A percentile compares a stretch with the other conserved stretches of the same genome.
Conservation (phyloP, 2,888 invertebrate genomes). For the Ornithoptera alexandrae region DNA sequence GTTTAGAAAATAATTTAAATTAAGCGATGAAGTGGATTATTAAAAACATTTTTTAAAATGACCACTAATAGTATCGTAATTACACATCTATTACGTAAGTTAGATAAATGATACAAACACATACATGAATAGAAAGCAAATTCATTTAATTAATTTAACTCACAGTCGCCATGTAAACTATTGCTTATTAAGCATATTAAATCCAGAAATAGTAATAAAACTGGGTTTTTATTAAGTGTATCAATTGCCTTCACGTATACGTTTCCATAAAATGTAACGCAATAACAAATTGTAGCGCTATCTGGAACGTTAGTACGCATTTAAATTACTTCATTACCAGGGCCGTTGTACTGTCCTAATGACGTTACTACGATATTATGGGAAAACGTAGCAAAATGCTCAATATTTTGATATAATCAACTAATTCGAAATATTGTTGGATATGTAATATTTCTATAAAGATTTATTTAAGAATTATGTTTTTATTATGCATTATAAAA, state of each 20-base stretch:
- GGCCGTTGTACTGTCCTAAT: slow-evolving; percentile 11
- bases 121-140: no score
- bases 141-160: background rate
- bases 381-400: slow-evolving; percentile 18
- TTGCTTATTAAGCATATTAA: background rate
- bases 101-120: no score
- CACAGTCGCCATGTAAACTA: no score
- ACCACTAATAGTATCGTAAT: no score
- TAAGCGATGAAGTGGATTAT: no score
- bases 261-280: slow-evolving; percentile 24
- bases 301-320: slow-evolving; percentile 27
- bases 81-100: no score
- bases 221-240: background rate
- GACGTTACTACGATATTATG: slow-evolving; percentile 12
- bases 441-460: background rate
- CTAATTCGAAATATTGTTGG: background rate
- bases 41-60: no score
- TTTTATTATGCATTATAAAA: background rate
- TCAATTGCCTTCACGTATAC: slow-evolving; percentile 5
- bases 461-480: background rate
- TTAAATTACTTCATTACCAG: slow-evolving; percentile 26
- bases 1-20: no score
- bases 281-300: slow-evolving; percentile 21
- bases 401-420: slow-evolving; percentile 14
- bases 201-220: background rate